Percentiles rank a stretch among this genome's conserved stretches.
Evolutionary conservation across 1,140 invertebrate species (phyloP).

Genomic region (Batillaria attramentaria): DNA sequence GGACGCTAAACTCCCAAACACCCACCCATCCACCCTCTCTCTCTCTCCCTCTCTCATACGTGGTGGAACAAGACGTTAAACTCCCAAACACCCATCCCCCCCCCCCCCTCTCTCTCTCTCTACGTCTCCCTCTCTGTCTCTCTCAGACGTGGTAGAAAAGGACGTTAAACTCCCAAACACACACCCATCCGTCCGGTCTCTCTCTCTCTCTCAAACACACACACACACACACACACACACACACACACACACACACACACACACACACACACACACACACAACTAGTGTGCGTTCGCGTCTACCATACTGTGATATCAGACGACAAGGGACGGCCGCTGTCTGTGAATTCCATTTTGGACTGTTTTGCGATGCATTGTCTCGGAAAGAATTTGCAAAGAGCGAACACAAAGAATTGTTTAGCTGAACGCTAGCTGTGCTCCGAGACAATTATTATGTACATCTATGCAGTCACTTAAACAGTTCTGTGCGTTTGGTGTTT

Average conservation of each 20-base stretch:
- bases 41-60: neutral
- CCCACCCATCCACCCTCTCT: neutral
- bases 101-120: neutral
- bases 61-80: neutral
- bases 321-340: no score
- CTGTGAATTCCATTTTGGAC: no score
- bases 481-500: no score
- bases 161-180: neutral
- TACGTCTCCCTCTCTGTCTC: neutral
- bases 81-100: neutral
- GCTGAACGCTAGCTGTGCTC: no score
- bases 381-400: no score
- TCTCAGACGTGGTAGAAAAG: neutral
- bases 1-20: neutral
- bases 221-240: neutral
- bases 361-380: no score
- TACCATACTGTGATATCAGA: no score
- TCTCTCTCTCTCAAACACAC: neutral
- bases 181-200: neutral
- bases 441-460: no score
- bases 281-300: neutral
- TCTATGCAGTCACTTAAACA: no score
- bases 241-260: neutral
- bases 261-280: neutral
- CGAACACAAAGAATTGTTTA: no score